Evolutionary conservation across 2,888 invertebrate genomes (phyloP), one percentile per base, ranked within the genome.

Genomic region (Entomobrya multifasciata): DNA sequence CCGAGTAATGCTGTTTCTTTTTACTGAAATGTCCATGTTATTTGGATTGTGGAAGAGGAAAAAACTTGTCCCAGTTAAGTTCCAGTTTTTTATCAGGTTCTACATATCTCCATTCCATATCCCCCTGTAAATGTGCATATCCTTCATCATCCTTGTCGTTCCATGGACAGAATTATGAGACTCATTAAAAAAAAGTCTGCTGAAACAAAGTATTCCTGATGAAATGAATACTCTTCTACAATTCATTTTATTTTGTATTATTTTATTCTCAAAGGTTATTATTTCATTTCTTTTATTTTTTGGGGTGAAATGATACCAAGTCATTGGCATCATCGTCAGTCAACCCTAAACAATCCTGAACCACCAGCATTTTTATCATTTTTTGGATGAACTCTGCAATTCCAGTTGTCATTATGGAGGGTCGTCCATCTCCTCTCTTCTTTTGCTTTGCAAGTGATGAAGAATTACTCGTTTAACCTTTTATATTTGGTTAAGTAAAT

Each of bases 121-220:
- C 67, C 77, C 55, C 49, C 72, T 74, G 52, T 55, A 74, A 74
- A 74, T 55, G 52, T 74, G 55, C 74, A 74, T 30, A 60, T 60
- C 55, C 74, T 55, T 74, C 74, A 74, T 74, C 74, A 74, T 74
- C 55, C 10, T 55, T 74, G 74, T 74, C 74, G 74, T 74, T 55
- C 55, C 74, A 74, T 30, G 74, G 77, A 79, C 36, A 86, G 79
- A 84, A 86, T 86, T 86, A 86, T 86, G 85, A 55, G 85, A 86
- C 85, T 86, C 85, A 86, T 86, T 86, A 86, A 86, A 86, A n/a
- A 36, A 78, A 70, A 55, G 60, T 82, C 49, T 27, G 11, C 41
- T 60, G 52, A 20, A 25, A 0, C 15, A 70, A 70, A 13, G 22
- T 30, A 36, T 36, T 8, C 36, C 77, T 77, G 60, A 60, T 77